phyloP scores from a whole-genome alignment of 2,797 vertebrate species.

The Acanthopagrus latus region DNA sequence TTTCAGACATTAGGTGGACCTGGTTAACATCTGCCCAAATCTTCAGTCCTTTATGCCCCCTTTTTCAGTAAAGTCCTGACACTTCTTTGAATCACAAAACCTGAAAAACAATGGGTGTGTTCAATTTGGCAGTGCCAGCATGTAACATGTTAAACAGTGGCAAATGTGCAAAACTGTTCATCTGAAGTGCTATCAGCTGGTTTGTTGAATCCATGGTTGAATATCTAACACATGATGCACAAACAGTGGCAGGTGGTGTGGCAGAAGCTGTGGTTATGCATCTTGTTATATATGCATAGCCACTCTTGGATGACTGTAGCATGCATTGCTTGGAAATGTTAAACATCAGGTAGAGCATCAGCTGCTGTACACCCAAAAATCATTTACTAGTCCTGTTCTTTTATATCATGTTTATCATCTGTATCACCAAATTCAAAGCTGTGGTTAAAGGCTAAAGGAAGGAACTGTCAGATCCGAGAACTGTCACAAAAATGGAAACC shows the following conservation, averaged over 20 bases:
- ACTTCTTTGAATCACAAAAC: background rate
- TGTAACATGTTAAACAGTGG: constrained; percentile 3
- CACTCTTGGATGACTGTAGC: background rate
- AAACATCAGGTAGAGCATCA: constrained; percentile 12
- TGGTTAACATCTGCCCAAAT: background rate
- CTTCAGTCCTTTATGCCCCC: background rate
- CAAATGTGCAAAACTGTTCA: constrained; percentile 14
- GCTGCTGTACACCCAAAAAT: background rate
- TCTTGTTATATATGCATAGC: background rate
- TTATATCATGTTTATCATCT: no score
- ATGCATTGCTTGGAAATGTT: background rate
- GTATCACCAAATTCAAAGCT: no score
- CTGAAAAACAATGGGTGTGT: background rate
- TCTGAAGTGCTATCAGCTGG: constrained; percentile 20
- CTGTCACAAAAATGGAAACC: no score
- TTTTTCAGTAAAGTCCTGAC: constrained; percentile 9
- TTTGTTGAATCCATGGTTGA: constrained; percentile 23
- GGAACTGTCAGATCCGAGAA: no score
- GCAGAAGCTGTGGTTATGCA: constrained; percentile 23
- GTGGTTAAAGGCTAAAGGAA: no score
- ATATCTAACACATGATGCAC: constrained; percentile 10
- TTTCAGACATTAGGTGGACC: background rate
- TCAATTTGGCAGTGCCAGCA: constrained; percentile 4
- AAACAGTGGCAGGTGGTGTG: constrained; percentile 40
- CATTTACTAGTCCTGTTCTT: background rate